Evolutionary conservation across 2,113 vertebrate genomes (phyloP).

Genomic region (Oreochromis aureus): DNA sequence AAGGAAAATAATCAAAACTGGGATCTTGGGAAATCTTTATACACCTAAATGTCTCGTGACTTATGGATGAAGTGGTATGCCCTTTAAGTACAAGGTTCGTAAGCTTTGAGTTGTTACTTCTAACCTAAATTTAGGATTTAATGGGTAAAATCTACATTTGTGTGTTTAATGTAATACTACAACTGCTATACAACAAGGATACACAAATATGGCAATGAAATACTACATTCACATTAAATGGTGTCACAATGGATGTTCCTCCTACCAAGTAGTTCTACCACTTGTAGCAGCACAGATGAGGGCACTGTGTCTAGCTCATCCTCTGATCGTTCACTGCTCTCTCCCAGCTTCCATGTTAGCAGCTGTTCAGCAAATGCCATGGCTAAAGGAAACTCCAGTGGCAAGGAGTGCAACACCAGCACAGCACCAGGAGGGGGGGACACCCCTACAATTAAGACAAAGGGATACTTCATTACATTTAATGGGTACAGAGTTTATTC

Average conservation of each 20-base stretch:
- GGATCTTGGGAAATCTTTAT: neutral
- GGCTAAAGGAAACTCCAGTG: slow-evolving; percentile 91
- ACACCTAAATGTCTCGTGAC: neutral
- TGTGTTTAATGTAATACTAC: neutral
- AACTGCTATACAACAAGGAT: neutral
- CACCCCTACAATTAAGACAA: slow-evolving; percentile 76
- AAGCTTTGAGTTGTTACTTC: neutral
- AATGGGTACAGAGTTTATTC: neutral
- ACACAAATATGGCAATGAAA: neutral
- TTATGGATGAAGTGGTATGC: neutral
- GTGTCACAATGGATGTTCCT: neutral
- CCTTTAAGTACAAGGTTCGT: neutral
- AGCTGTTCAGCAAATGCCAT: slow-evolving; percentile 95
- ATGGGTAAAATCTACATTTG: neutral
- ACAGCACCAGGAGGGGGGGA: slow-evolving; percentile 93
- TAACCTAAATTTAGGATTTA: neutral
- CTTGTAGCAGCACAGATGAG: slow-evolving; percentile 85
- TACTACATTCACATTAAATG: neutral
- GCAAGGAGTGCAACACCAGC: slow-evolving; percentile 89
- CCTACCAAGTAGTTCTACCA: slow-evolving; percentile 92
- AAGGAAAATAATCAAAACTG: neutral
- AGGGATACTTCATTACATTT: neutral
- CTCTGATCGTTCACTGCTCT: slow-evolving; percentile 79
- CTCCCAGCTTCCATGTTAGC: slow-evolving; percentile 86
- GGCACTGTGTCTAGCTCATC: slow-evolving; percentile 90